Percentiles rank a stretch among this genome's conserved stretches.
Conservation (phyloP, 2,888 invertebrate species). For the Ptychoptera albimana region DNA sequence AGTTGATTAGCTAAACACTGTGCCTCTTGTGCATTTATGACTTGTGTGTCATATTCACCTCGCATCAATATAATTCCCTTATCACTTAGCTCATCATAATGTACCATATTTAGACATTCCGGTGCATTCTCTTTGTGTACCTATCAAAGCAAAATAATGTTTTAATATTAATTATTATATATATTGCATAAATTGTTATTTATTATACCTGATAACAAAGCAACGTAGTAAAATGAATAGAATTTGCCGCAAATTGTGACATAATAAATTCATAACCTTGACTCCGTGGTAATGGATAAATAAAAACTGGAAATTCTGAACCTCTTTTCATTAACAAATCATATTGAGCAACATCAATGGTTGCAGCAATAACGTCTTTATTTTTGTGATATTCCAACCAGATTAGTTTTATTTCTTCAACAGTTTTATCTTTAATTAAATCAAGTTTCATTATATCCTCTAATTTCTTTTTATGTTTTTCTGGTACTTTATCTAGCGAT, state of each 20-base stretch:
- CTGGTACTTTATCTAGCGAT: slow-evolving; percentile 19
- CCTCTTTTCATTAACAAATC: slow-evolving; percentile 40
- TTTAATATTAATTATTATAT: neutral
- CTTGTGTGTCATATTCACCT: slow-evolving; percentile 71
- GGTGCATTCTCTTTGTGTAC: slow-evolving; percentile 79
- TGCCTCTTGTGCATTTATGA: slow-evolving; percentile 59
- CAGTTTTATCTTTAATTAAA: slow-evolving; percentile 49
- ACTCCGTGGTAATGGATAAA: slow-evolving; percentile 64
- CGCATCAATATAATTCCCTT: slow-evolving; percentile 70
- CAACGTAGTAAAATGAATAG: slow-evolving; percentile 71
- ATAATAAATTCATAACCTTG: slow-evolving; percentile 79
- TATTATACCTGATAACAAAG: slow-evolving; percentile 60
- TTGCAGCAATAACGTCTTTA: slow-evolving; percentile 61
- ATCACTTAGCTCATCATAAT: slow-evolving; percentile 57
- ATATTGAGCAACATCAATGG: slow-evolving; percentile 45
- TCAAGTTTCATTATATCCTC: slow-evolving; percentile 63
- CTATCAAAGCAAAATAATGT: slow-evolving; percentile 26
- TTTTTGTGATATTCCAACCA: slow-evolving; percentile 69
- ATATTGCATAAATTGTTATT: no score
- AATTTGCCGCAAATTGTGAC: slow-evolving; percentile 52
- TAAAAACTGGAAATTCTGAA: slow-evolving; percentile 47
- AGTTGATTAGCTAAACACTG: slow-evolving; percentile 74
- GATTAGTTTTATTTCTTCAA: slow-evolving; percentile 54
- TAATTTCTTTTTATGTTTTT: slow-evolving; percentile 36
- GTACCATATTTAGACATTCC: slow-evolving; percentile 64